These are phyloP conservation scores for Empis livida DNA, from an alignment of 2,888 invertebrate species.

Conservation along the genomic window DNA sequence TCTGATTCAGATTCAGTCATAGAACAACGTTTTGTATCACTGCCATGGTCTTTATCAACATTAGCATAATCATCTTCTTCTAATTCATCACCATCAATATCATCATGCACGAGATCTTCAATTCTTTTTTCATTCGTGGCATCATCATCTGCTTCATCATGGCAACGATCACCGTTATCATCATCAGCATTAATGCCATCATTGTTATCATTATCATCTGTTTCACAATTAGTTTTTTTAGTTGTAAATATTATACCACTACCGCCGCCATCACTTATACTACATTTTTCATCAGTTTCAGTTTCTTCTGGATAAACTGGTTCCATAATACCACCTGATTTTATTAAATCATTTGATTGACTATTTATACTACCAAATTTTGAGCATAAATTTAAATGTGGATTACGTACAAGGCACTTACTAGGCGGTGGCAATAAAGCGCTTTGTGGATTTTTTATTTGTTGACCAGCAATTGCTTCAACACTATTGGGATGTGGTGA, in stretches of 20 bases:
- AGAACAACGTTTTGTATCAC: conserved; percentile 12
- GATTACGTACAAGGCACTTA: conserved; percentile 53
- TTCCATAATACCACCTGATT: conserved; percentile 15
- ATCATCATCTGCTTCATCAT: neutral
- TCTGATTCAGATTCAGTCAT: conserved; percentile 19
- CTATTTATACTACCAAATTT: conserved; percentile 26
- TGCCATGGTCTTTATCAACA: conserved; percentile 5
- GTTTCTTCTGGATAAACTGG: conserved; percentile 17
- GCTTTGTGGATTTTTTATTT: conserved; percentile 50
- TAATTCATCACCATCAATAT: conserved; percentile 1
- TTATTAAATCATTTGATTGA: too few relatives aligned
- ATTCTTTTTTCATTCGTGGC: neutral
- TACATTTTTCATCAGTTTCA: conserved; percentile 36
- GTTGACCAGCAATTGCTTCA: conserved; percentile 54
- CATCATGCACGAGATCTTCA: neutral
- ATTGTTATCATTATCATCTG: conserved; percentile 48
- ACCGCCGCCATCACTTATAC: neutral
- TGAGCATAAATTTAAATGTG: conserved; percentile 55
- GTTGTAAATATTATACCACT: neutral
- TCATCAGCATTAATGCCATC: conserved; percentile 23
- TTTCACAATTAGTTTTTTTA: conserved; percentile 6
- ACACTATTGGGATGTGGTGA: conserved; percentile 72
- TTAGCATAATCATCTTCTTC: conserved; percentile 2
- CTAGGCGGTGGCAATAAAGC: conserved; percentile 55
- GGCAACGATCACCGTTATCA: neutral